Percentiles rank a stretch among this genome's conserved stretches.
These are phyloP conservation scores for Panulirus ornatus DNA, from an alignment of 1,140 invertebrate genomes.

Conservation along the genomic window DNA sequence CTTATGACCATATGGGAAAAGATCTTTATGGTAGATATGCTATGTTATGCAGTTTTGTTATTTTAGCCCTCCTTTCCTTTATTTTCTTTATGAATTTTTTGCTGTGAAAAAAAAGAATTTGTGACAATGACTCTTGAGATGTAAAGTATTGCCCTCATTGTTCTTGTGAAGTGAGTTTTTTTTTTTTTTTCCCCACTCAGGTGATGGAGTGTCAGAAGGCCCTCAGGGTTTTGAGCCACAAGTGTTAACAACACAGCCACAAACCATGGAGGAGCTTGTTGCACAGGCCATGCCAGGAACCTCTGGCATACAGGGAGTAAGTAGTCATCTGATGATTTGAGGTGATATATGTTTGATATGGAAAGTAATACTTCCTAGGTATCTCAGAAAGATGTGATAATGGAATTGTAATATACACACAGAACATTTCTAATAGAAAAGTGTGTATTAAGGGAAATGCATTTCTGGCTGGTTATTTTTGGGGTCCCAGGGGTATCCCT, in stretches of 20 bases:
- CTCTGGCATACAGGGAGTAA: conserved; percentile 63
- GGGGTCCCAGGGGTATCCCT: no score
- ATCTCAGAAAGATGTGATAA: not conserved
- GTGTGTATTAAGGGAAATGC: no score
- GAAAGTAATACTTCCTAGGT: not conserved
- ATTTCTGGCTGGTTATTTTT: no score
- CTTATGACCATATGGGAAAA: no score
- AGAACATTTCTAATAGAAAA: no score
- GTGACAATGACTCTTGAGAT: not conserved
- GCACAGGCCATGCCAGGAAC: conserved; percentile 67
- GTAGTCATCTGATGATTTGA: not conserved
- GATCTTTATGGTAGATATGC: no score
- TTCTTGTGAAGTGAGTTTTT: no score
- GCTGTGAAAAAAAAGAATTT: not conserved
- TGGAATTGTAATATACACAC: no score
- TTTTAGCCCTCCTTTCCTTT: no score
- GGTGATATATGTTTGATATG: not conserved
- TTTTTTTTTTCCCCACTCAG: conserved; percentile 8
- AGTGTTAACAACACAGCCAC: conserved; percentile 55
- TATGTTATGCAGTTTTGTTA: no score
- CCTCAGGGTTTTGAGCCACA: conserved; percentile 58
- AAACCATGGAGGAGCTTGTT: conserved; percentile 66
- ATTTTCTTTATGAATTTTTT: no score
- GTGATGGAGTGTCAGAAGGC: conserved; percentile 55
- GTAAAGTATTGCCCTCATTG: not conserved